Percentiles rank a stretch among this genome's conserved stretches.
Evolutionary conservation across 1,140 invertebrate genomes (phyloP).

Genomic region (Caenorhabditis inopinata): DNA sequence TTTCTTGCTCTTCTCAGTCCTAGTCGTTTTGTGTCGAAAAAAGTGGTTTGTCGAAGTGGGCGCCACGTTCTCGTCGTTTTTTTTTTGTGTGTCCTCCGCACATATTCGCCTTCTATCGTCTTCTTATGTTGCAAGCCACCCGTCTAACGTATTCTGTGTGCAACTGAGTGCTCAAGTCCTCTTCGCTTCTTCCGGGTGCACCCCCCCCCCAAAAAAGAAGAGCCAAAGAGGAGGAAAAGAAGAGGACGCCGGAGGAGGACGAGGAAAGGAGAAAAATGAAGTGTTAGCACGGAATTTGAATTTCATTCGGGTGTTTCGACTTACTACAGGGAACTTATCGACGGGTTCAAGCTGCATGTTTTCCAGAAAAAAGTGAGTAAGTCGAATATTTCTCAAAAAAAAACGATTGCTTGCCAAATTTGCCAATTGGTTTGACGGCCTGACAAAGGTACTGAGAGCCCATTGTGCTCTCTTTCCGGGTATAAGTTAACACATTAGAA

Average conservation of each 20-base stretch:
- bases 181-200: conserved; percentile 11
- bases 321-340: background rate
- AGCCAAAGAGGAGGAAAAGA: background rate
- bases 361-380: conserved; percentile 11
- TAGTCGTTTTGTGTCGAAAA: background rate
- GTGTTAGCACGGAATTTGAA: conserved; percentile 30
- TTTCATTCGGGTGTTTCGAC: conserved; percentile 30
- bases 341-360: background rate
- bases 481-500: too few relatives aligned
- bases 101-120: background rate
- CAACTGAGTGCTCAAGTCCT: conserved; percentile 27
- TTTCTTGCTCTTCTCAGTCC: conserved; percentile 9
- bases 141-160: conserved; percentile 5
- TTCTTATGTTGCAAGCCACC: conserved; percentile 1
- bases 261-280: background rate
- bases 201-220: background rate
- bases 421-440: too few relatives aligned
- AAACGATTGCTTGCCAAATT: conserved; percentile 7
- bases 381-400: background rate
- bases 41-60: conserved; percentile 2
- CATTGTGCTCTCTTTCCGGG: too few relatives aligned
- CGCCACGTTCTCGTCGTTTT: background rate
- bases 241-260: background rate
- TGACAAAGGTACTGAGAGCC: too few relatives aligned
- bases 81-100: conserved; percentile 19